Conservation (phyloP, 2,888 invertebrate genomes). For the Mycogona germanica region DNA sequence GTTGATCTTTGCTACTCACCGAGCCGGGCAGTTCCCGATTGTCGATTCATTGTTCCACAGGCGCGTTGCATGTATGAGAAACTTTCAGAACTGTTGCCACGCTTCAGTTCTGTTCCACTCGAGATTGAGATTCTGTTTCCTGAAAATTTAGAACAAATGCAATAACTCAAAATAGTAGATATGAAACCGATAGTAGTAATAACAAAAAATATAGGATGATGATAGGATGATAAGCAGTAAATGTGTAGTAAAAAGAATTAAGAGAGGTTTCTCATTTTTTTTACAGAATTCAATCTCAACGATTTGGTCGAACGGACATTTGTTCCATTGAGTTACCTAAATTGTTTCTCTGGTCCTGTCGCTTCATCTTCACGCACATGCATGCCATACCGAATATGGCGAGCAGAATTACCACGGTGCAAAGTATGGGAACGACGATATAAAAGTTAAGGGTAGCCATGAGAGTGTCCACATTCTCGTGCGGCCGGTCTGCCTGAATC, state of each 20-base stretch:
- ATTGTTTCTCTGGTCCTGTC: no score
- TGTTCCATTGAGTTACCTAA: not conserved
- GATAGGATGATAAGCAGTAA: not conserved
- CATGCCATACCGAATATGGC: constrained; percentile 13
- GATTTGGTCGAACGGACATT: not conserved
- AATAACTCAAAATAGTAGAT: not conserved
- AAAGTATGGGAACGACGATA: constrained; percentile 11
- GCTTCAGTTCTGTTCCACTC: not conserved
- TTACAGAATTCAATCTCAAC: not conserved
- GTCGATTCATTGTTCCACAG: not conserved
- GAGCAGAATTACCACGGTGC: constrained; percentile 7
- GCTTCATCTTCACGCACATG: constrained; percentile 10
- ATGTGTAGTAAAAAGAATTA: no score
- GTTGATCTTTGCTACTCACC: no score
- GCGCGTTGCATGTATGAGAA: constrained; percentile 14
- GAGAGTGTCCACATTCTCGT: constrained; percentile 1
- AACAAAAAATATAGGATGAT: no score
- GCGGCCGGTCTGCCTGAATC: constrained; percentile 4
- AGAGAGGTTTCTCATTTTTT: no score
- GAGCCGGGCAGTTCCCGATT: not conserved
- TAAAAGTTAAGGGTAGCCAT: constrained; percentile 14
- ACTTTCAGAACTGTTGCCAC: constrained; percentile 13
- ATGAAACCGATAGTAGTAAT: no score
- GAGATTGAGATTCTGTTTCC: not conserved
- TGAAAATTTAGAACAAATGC: no score